Evolutionary conservation across 2,888 invertebrate genomes (phyloP).

Genomic region (Patella depressa): DNA sequence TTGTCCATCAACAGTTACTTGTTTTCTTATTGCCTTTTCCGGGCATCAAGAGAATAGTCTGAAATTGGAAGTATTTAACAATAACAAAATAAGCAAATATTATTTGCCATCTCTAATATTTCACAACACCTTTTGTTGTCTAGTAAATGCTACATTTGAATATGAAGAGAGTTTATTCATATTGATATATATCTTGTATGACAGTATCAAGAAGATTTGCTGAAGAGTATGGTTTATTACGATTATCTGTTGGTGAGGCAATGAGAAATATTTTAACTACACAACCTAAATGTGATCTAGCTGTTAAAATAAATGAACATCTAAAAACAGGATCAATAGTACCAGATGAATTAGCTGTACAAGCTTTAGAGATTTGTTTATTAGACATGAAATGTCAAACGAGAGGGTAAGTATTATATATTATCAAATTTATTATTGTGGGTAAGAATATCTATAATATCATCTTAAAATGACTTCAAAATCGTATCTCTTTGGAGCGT

Average conservation of each 20-base stretch:
- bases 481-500: no score
- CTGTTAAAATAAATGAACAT: conserved; percentile 56
- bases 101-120: neutral
- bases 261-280: conserved; percentile 62
- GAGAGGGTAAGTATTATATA: conserved; percentile 60
- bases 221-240: conserved; percentile 67
- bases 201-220: conserved; percentile 70
- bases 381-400: conserved; percentile 69
- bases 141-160: no score
- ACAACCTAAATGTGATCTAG: conserved; percentile 65
- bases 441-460: no score
- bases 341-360: conserved; percentile 69
- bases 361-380: conserved; percentile 65
- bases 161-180: neutral
- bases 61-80: neutral
- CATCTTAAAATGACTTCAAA: no score
- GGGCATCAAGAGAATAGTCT: neutral
- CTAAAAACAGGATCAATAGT: conserved; percentile 64
- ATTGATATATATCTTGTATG: conserved; percentile 19
- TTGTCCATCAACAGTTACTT: no score
- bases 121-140: neutral
- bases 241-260: conserved; percentile 70
- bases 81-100: neutral
- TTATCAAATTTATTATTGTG: no score
- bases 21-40: no score